Conservation (phyloP, 1,140 invertebrate species). For the Diprion similis region DNA sequence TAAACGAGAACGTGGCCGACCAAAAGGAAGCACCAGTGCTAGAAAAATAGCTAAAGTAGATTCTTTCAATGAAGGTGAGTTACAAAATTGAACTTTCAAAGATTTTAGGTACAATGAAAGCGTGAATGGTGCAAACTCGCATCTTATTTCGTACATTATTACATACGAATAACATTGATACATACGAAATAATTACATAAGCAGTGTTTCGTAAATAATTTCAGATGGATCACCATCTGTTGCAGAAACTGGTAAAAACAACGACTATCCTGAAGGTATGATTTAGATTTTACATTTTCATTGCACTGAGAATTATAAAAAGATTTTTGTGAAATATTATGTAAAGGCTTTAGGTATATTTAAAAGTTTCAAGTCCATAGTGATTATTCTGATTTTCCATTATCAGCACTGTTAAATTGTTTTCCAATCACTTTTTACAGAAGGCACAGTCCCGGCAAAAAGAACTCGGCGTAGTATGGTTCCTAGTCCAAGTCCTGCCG, state of each 20-base stretch:
- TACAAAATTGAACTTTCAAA: neutral
- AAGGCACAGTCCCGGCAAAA: slow-evolving; percentile 42
- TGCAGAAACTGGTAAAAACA: slow-evolving; percentile 36
- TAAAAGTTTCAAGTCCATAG: neutral
- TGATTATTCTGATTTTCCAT: neutral
- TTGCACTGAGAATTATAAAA: neutral
- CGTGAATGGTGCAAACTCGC: too few species aligned
- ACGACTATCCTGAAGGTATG: slow-evolving; percentile 53
- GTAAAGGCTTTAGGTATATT: neutral
- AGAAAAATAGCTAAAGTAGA: slow-evolving; percentile 50
- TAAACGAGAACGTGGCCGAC: slow-evolving; percentile 45
- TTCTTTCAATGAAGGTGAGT: slow-evolving; percentile 44
- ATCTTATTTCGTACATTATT: too few species aligned
- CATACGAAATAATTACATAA: too few species aligned
- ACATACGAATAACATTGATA: too few species aligned
- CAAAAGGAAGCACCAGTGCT: slow-evolving; percentile 38
- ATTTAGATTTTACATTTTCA: slow-evolving; percentile 4
- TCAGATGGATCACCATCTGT: slow-evolving; percentile 33
- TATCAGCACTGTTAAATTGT: too few species aligned
- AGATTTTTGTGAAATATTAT: too few species aligned
- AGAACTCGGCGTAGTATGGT: slow-evolving; percentile 52
- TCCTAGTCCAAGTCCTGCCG: slow-evolving; percentile 58
- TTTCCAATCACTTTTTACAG: slow-evolving; percentile 28
- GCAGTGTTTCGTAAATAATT: neutral
- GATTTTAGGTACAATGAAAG: too few species aligned